Evolutionary conservation across 92 coral and sea anemone genomes (phyloP).

Genomic region (Umimayanthus kanabou): DNA sequence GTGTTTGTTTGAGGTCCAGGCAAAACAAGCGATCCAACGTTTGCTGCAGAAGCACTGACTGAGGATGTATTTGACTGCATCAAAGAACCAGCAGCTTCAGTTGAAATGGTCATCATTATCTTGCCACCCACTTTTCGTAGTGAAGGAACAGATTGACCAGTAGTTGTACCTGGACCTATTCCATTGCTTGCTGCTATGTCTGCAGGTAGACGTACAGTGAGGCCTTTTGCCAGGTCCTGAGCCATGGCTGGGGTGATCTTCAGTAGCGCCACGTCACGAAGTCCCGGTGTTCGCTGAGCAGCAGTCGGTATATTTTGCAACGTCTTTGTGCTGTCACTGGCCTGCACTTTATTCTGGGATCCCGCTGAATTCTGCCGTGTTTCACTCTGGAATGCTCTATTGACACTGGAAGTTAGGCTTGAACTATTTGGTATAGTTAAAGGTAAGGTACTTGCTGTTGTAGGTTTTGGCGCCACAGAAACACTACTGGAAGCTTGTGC

Average conservation of each 20-base stretch:
- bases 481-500: not conserved
- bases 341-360: not conserved
- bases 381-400: not conserved
- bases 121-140: conserved; percentile 25
- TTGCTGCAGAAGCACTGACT: not conserved
- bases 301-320: not conserved
- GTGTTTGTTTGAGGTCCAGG: not conserved
- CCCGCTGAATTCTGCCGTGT: not conserved
- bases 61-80: not conserved
- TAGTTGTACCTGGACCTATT: not conserved
- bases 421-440: not conserved
- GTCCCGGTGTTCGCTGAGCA: not conserved
- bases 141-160: not conserved
- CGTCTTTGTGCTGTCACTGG: not conserved
- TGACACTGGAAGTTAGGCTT: not conserved
- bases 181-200: conserved; percentile 22
- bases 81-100: not conserved
- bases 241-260: conserved; percentile 33
- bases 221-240: conserved; percentile 9
- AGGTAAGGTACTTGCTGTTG: conserved; percentile 1
- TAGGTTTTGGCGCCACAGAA: not conserved
- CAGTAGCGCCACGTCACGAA: conserved; percentile 10
- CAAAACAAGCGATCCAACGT: not conserved
- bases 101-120: conserved; percentile 23
- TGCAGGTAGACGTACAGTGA: conserved; percentile 3